Base-by-base conservation (phyloP, 2,888 invertebrate species). In the Ichneumoninae sp. region DNA sequence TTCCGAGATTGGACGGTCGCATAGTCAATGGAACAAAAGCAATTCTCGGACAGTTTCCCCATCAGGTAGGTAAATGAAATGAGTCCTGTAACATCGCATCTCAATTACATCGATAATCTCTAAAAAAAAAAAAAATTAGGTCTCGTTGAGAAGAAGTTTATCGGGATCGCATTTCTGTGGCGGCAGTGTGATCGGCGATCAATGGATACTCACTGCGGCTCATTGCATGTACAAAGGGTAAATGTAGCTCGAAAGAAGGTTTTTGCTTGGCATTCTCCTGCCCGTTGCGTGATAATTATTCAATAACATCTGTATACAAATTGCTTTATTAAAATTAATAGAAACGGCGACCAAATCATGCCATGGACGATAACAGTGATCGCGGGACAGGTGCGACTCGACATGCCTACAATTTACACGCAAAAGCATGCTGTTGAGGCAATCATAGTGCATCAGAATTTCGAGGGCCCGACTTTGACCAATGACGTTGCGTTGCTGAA, bases 401-500 rank as follows among this genome's bases (percentile, higher is more conserved):
- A 86, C 4, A 44, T 62, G 0, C 3, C n/a, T 6, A 60, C 62
- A 0, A 22, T 54, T 3, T 71, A 26, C 1, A 8, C 78, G 7
- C 92, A 92, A 70, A 84, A 40, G 54, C 88, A 88, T 1, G 75
- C 77, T 0, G 91, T 91, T 3, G 33, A 44, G 0, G 26, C 69
- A 1, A 69, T 90, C 16, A 75, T 83, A 0, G 47, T 92, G 10
- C 91, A 92, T 74, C 83, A 88, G 0, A 0, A 71, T 0, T 92
- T 87, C 30, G 8, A 90, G 22, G 0, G 0, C 0, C 0, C 0
- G 0, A 90, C 87, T 1, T 80, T 90, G 50, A 54, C 87, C n/a
- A 92, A 93, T 60, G 93, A 93, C 44, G 44, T 92, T 7, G 88
- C 92, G 0, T 66, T 93, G 36, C 70, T 93, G 7, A 33, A 80